Evolutionary conservation across 2,797 vertebrate genomes (phyloP).

Genomic region (Synanceia verrucosa): DNA sequence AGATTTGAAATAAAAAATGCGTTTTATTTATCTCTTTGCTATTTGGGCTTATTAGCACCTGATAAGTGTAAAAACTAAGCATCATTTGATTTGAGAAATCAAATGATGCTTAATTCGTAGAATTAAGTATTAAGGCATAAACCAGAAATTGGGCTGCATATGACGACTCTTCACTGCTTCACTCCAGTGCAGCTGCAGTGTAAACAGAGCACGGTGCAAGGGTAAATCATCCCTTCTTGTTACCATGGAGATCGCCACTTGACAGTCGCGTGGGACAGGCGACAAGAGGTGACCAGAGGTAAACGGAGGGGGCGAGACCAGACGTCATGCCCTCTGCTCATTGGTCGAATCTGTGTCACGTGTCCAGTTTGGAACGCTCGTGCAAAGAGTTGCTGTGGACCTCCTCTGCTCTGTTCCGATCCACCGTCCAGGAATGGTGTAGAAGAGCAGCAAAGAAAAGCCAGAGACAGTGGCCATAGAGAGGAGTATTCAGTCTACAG

Average conservation of each 20-base stretch:
- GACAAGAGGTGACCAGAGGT: slow-evolving; percentile 27
- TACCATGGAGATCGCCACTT: slow-evolving; percentile 78
- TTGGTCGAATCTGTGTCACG: slow-evolving; percentile 73
- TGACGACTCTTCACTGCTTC: too few species aligned
- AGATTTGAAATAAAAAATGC: too few species aligned
- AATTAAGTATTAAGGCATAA: too few species aligned
- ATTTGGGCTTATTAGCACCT: too few species aligned
- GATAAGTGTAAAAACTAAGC: too few species aligned
- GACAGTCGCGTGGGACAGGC: slow-evolving; percentile 73
- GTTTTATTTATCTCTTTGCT: too few species aligned
- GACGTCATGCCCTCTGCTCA: slow-evolving; percentile 10
- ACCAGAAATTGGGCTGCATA: too few species aligned
- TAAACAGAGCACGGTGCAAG: slow-evolving; percentile 44
- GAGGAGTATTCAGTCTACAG: slow-evolving; percentile 39
- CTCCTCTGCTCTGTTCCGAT: slow-evolving; percentile 35
- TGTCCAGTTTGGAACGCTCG: slow-evolving; percentile 81
- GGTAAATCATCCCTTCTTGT: slow-evolving; percentile 67
- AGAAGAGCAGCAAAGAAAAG: slow-evolving; percentile 65
- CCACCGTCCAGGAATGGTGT: slow-evolving; percentile 74
- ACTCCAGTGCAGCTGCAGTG: background rate
- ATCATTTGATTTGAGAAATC: too few species aligned
- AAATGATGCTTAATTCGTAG: too few species aligned
- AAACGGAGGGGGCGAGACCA: slow-evolving; percentile 45
- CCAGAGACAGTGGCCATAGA: slow-evolving; percentile 43
- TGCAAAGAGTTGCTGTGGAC: slow-evolving; percentile 59